Evolutionary conservation across 2,113 vertebrate species (phyloP), one percentile per base, ranked within the genome.

Genomic region (Platysternon megacephalum): DNA sequence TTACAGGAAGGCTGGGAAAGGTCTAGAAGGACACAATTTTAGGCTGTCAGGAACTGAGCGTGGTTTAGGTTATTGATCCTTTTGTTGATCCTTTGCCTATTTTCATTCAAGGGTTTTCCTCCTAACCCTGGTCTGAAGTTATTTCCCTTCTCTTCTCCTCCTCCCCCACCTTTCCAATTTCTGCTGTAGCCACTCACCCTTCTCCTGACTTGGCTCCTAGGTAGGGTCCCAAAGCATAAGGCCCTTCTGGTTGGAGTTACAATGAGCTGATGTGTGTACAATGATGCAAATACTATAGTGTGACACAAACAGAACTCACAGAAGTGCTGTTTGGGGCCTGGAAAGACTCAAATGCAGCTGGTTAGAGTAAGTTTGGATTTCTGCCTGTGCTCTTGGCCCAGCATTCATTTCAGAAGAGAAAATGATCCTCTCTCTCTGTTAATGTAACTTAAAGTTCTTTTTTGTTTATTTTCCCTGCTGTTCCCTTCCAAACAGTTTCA

Each of bases 401-500:
- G 49, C 16, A 55, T 52, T 51, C 32, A 2, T 42, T 83, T 79
- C 49, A 79, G 26, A 74, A 1, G 28, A 16, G 39, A 49, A 8
- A 24, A 24, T 94, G 5, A 68, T 87, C 89, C 81, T 79, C 24
- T 93, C 89, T 51, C 79, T 78, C 17, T 93, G 90, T 51, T 35
- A 81, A 86, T 11, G 81, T 14, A 93, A 11, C 2, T 89, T 84
- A 87, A 6, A 72, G 44, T 55, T 44, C 72, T 44, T 93, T 49
- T 48, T 81, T 84, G 26, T 56, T 86, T 85, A 89, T n/a, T 6
- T 26, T 5, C 52, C 28, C 4, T 39, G 39, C 14, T 2, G 28
- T 76, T 32, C 84, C 86, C 46, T 96, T 95, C 86, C 58, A 82
- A 96, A 91, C 11, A 89, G 32, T 21, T 92, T 92, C 78, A 61